Conservation (phyloP, 2,113 vertebrate species). For the Struthidea cinerea region DNA sequence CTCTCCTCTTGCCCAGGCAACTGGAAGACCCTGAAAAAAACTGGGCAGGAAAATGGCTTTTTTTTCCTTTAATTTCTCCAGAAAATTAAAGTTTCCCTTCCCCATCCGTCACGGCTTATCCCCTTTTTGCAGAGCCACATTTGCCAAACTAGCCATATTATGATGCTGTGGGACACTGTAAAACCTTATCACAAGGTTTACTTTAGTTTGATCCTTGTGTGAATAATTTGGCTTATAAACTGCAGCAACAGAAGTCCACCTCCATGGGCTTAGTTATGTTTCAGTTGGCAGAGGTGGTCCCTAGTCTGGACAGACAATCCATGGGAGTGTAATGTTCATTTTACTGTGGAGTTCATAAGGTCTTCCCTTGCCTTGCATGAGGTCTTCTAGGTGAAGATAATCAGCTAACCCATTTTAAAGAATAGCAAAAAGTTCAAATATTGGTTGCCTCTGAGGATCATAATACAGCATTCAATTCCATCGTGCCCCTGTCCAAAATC, state of each 20-base stretch:
- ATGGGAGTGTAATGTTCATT: not conserved
- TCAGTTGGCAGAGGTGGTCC: not conserved
- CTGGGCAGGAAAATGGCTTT: not conserved
- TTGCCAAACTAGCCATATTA: not conserved
- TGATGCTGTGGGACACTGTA: not conserved
- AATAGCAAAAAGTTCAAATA: not conserved
- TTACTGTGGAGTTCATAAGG: not conserved
- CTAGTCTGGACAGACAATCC: not conserved
- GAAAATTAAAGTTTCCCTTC: not conserved
- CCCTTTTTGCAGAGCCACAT: not conserved
- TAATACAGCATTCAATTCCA: not conserved
- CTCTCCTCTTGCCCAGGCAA: not conserved
- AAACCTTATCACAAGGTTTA: slow-evolving; percentile 53
- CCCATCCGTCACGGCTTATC: not conserved
- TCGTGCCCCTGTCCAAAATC: not conserved
- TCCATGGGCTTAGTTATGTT: not conserved
- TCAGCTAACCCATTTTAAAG: not conserved
- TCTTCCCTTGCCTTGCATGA: not conserved
- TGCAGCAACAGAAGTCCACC: not conserved
- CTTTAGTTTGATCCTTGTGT: not conserved
- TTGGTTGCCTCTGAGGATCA: not conserved
- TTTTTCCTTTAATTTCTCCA: not conserved
- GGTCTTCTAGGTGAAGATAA: not conserved
- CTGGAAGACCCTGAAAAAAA: not conserved
- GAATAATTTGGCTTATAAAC: slow-evolving; percentile 16